Base-by-base conservation (phyloP, 2,797 vertebrate genomes). In the Columba guinea region DNA sequence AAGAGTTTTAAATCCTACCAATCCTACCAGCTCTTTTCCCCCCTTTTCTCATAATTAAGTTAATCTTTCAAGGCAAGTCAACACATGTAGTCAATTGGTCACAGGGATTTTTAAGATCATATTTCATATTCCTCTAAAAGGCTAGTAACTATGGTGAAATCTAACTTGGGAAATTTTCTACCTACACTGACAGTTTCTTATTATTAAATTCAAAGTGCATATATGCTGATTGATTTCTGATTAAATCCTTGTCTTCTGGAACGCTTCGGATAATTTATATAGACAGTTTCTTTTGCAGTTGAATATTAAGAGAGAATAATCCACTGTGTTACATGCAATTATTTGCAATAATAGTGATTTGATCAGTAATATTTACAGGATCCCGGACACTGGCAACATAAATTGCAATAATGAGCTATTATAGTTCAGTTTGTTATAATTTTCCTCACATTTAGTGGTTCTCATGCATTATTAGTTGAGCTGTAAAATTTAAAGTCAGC, bases 61-160 rank as follows among this genome's bases (percentile, higher is more conserved):
- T 90, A 93, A 96, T 97, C 58, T 93, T 96, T 97, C 74, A 94
- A 94, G 91, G 80, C 90, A 93, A 91, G 53, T 91, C 90, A 85
- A 94, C 82, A 78, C n/a, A 87, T 80, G 87, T 96, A 93, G 91
- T 92, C 95, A 83, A 93, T 94, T 65, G 83, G 49, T 85, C 88
- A 86, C 60, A 91, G 68, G 87, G 78, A 95, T 68, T 95, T 97
- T 96, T 73, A 78, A 85, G 55, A 79, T 82, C 64, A 13, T 49
- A 76, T 91, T 95, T 90, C n/a, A 30, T 58, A 74, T 86, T 77
- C 32, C 84, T 95, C 63, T 95, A 96, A 77, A 41, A 91, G 62
- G 20, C 82, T 44, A 39, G 60, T 93, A 89, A 84, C 71, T 89
- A 18, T 89, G 87, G 73, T 77, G 44, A 65, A 90, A 56, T 87